These are phyloP conservation scores for Ophthalmolycus amberensis DNA, from an alignment of 2,113 vertebrate genomes.

Conservation along the genomic window DNA sequence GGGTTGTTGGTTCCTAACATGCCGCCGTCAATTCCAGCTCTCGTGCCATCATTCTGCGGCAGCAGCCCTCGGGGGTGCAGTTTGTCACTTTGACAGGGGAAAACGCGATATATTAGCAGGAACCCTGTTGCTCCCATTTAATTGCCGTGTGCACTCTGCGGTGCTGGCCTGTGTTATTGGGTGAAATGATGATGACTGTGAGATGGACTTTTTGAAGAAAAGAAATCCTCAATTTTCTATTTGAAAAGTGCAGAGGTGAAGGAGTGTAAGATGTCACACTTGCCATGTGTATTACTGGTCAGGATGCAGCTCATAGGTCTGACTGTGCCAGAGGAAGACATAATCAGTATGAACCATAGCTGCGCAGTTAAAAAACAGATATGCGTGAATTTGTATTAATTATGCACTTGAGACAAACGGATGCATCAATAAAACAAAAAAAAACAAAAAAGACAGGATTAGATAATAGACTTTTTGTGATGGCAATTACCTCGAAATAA, in stretches of 20 bases:
- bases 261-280: constrained; percentile 49
- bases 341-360: not conserved
- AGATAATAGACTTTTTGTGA: constrained; percentile 53
- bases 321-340: constrained; percentile 13
- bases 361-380: not conserved
- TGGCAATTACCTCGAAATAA: constrained; percentile 55
- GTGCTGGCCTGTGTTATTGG: constrained; percentile 57
- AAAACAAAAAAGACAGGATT: constrained; percentile 37
- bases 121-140: constrained; percentile 69
- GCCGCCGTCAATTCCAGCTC: constrained; percentile 52
- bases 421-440: constrained; percentile 11
- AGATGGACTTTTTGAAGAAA: constrained; percentile 12
- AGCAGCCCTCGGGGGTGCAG: constrained; percentile 65
- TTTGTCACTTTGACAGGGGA: constrained; percentile 72
- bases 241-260: constrained; percentile 41
- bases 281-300: constrained; percentile 27
- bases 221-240: constrained; percentile 32
- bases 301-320: not conserved
- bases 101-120: constrained; percentile 72
- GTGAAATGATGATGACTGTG: constrained; percentile 60
- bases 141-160: constrained; percentile 60
- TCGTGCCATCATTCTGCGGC: constrained; percentile 57
- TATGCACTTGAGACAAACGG: constrained; percentile 22
- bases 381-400: constrained; percentile 5
- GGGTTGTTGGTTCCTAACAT: constrained; percentile 46